Evolutionary conservation across 2,113 vertebrate species (phyloP).

Genomic region (Megatriorchis doriae): DNA sequence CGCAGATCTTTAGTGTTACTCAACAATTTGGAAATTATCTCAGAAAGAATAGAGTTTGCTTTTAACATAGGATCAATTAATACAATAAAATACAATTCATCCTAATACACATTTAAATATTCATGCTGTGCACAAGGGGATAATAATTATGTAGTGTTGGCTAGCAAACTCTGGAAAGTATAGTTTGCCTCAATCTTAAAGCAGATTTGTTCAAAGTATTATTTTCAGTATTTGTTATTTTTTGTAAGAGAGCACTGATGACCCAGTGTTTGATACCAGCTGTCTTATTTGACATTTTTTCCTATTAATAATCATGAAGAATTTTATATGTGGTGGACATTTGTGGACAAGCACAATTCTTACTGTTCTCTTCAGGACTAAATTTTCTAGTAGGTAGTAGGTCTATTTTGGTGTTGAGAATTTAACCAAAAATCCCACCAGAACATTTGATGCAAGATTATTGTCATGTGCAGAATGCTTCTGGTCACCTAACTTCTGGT

Average conservation of each 20-base stretch:
- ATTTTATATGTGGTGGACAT: slow-evolving; percentile 55
- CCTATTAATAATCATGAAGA: not conserved
- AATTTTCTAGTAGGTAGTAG: slow-evolving; percentile 89
- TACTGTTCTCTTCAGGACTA: slow-evolving; percentile 84
- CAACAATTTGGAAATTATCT: not conserved
- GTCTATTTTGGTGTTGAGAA: slow-evolving; percentile 70
- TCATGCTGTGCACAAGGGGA: not conserved
- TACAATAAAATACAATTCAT: not conserved
- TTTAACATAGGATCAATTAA: not conserved
- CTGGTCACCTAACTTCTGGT: not conserved
- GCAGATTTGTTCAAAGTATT: not conserved
- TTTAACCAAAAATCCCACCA: slow-evolving; percentile 9
- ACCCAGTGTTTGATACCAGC: not conserved
- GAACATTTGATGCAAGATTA: slow-evolving; percentile 76
- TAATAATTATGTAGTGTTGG: not conserved
- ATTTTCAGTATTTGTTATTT: not conserved
- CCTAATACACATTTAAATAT: not conserved
- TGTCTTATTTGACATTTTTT: not conserved
- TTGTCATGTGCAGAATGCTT: slow-evolving; percentile 69
- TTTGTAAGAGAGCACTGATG: not conserved
- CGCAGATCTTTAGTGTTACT: not conserved
- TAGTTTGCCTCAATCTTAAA: not conserved
- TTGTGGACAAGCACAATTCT: slow-evolving; percentile 84
- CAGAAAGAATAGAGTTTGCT: not conserved
- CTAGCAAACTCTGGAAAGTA: not conserved